Evolutionary conservation across 2,888 invertebrate species (phyloP), one percentile per base, ranked within the genome.

Genomic region (Adineta ricciae): DNA sequence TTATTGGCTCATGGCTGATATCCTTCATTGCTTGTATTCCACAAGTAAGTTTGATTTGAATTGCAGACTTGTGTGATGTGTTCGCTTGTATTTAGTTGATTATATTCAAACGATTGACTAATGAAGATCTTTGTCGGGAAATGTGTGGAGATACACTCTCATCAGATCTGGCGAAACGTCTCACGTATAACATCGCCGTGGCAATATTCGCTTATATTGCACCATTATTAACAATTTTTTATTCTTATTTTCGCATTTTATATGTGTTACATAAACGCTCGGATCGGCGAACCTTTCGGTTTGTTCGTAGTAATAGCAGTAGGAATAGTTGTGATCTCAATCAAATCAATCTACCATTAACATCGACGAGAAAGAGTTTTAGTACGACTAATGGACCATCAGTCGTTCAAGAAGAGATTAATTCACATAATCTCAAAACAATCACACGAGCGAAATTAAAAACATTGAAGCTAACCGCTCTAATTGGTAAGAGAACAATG

Each of bases 141-240:
- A 64, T 64, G 56, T 64, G 56, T 64, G 56, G 56, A 27, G 56
- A 64, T 64, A 64, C 56, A 64, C 27, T 64, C n/a, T 64, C 56
- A 64, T n/a, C n/a, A 11, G 32, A 32, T 64, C 27, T 11, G 16
- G 64, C 11, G 2, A 64, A 64, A 64, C 27, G 64, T 32, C 14
- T 64, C 3, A 32, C 64, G 14, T 64, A 64, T 64, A 64, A 64
- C 11, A 32, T 64, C 14, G 27, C 27, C 11, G 64, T 64, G 1
- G 27, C 64, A 64, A 16, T 64, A 32, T 64, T 64, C 32, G 64
- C 64, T 64, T 64, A 64, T 64, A 27, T 64, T 2, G 64, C 64
- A 64, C 64, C 64, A 64, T 64, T 64, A 64, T 32, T 64, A 64
- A 64, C 64, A 64, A 64, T 64, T 32, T 64, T 64, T 32, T 64